phyloP scores from a whole-genome alignment of 2,888 invertebrate genomes.

The Zelleria hepariella region DNA sequence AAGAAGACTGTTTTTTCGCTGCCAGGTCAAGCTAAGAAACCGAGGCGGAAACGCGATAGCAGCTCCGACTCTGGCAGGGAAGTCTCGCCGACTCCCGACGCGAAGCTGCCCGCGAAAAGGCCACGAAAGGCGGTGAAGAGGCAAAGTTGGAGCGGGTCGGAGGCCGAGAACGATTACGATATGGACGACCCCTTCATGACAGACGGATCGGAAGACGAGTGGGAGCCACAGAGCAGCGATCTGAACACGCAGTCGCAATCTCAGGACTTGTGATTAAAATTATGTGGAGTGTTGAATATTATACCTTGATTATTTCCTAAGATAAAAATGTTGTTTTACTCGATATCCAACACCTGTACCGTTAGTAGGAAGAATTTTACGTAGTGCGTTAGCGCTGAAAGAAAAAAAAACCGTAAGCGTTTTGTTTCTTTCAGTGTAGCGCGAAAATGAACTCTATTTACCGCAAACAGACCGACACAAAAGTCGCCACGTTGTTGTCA shows the following conservation, averaged over 20 bases:
- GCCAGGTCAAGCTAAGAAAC: slow-evolving; percentile 10
- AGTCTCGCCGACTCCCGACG: background rate
- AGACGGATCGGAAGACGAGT: slow-evolving; percentile 60
- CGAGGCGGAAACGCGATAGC: slow-evolving; percentile 16
- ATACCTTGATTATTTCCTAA: background rate
- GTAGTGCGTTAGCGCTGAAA: too few relatives aligned
- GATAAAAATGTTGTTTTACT: too few relatives aligned
- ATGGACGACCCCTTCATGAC: slow-evolving; percentile 56
- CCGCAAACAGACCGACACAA: too few relatives aligned
- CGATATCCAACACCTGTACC: too few relatives aligned
- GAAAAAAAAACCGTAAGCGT: too few relatives aligned
- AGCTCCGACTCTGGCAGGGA: slow-evolving; percentile 2
- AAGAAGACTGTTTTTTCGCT: background rate
- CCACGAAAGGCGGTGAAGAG: slow-evolving; percentile 27
- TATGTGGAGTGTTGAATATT: background rate
- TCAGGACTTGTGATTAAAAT: slow-evolving; percentile 22
- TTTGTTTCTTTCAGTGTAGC: too few relatives aligned
- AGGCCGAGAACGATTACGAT: slow-evolving; percentile 36
- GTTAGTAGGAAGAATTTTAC: too few relatives aligned
- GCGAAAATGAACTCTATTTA: too few relatives aligned
- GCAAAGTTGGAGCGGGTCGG: slow-evolving; percentile 28
- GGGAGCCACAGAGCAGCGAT: slow-evolving; percentile 35
- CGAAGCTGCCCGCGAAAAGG: slow-evolving; percentile 33
- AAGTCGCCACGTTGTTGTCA: too few relatives aligned
- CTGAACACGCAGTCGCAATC: slow-evolving; percentile 25